These are phyloP conservation scores for Peromyscus californicus DNA, from an alignment of 2,113 vertebrate species.

Conservation along the genomic window DNA sequence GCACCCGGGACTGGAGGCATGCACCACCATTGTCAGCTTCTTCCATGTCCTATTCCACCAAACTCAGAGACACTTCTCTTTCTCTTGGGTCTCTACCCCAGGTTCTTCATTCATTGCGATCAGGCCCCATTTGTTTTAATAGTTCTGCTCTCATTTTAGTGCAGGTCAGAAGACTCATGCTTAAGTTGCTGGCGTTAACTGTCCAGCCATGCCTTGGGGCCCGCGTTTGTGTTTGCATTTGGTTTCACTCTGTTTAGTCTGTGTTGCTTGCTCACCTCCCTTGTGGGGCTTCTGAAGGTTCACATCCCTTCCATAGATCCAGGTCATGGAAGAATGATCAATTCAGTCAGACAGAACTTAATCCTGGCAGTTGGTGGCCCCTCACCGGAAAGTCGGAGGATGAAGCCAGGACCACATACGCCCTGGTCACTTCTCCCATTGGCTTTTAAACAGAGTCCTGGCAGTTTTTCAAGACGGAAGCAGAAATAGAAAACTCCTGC, in stretches of 20 bases:
- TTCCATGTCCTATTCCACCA: background rate
- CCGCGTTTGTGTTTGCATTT: accelerated
- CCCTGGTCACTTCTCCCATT: background rate
- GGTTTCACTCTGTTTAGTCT: background rate
- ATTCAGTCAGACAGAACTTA: background rate
- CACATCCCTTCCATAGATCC: background rate
- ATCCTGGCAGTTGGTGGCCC: background rate
- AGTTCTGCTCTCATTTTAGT: background rate
- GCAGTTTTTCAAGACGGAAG: slow-evolving; percentile 26
- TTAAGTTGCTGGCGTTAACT: background rate
- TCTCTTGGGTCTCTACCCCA: background rate
- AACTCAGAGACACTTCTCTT: background rate
- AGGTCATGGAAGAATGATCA: background rate
- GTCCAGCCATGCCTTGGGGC: background rate
- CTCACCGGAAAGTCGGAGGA: background rate
- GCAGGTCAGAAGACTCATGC: background rate
- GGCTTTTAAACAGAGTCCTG: background rate
- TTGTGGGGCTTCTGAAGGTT: background rate
- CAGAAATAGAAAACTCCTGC: slow-evolving; percentile 28
- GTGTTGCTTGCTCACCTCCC: too few relatives aligned
- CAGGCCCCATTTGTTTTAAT: background rate
- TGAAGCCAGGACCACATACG: background rate
- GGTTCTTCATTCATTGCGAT: background rate
- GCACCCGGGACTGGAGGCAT: background rate
- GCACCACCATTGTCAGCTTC: background rate